Percentiles rank a stretch among this genome's conserved stretches.
phyloP scores from a whole-genome alignment of 2,888 invertebrate genomes.

The Drosophila niveifrons region DNA sequence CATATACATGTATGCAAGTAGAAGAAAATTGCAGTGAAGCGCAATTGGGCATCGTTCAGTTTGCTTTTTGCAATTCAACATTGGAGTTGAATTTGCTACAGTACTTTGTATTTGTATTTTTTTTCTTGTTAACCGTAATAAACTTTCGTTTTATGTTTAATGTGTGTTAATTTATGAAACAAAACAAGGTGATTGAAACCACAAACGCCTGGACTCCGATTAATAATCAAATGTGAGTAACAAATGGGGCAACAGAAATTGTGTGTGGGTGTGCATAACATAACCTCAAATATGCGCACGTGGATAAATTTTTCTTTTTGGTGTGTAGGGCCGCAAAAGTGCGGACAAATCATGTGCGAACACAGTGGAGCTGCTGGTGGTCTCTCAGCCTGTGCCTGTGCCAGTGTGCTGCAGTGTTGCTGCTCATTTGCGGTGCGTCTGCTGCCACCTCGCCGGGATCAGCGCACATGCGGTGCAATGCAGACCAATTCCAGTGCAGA shows the following conservation, averaged over 20 bases:
- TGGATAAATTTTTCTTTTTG: constrained; percentile 19
- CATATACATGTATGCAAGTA: constrained; percentile 1
- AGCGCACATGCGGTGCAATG: constrained; percentile 76
- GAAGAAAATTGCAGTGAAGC: constrained; percentile 3
- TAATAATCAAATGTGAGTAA: constrained; percentile 53
- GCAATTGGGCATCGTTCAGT: constrained; percentile 54
- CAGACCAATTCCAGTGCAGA: constrained; percentile 86
- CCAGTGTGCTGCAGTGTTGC: constrained; percentile 51
- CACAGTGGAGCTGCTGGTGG: constrained; percentile 40
- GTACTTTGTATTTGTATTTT: constrained; percentile 13
- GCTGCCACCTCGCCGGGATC: constrained; percentile 61
- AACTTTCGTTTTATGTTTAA: constrained; percentile 23
- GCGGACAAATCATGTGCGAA: constrained; percentile 51
- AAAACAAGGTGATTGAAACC: constrained; percentile 25
- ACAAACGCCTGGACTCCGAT: constrained; percentile 21
- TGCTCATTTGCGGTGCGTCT: constrained; percentile 69
- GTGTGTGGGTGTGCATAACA: neutral
- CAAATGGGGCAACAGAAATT: neutral
- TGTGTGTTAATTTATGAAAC: constrained; percentile 31
- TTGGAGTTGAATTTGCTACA: constrained; percentile 24
- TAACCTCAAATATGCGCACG: constrained; percentile 60
- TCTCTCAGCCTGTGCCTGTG: constrained; percentile 31
- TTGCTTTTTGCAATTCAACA: constrained; percentile 55
- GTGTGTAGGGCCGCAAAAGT: constrained; percentile 35
- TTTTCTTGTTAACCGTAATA: constrained; percentile 25